Evolutionary conservation across 1,140 invertebrate species (phyloP).

Genomic region (Elymnias hypermnestra): DNA sequence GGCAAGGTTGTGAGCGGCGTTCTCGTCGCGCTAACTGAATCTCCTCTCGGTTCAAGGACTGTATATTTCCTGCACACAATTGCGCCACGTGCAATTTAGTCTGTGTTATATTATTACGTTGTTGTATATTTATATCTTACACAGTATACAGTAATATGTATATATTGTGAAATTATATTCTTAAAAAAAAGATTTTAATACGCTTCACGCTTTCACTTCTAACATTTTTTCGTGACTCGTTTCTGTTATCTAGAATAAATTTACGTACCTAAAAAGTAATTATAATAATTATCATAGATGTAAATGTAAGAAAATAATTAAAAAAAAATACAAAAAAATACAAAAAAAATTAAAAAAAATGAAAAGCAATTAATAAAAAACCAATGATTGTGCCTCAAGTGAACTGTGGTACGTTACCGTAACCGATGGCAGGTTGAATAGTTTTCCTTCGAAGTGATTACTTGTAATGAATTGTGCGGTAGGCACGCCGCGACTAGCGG

Average conservation of each 20-base stretch:
- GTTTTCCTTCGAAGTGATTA: constrained; percentile 49
- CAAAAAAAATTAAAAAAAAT: constrained; percentile 45
- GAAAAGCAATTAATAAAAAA: constrained; percentile 72
- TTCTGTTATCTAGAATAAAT: constrained; percentile 75
- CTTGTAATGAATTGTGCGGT: constrained; percentile 55
- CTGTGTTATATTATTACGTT: constrained; percentile 75
- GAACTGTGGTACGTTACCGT: constrained; percentile 75
- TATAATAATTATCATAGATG: constrained; percentile 69
- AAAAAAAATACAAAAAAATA: constrained; percentile 45
- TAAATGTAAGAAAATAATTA: constrained; percentile 53
- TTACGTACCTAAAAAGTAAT: constrained; percentile 74
- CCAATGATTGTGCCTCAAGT: constrained; percentile 76
- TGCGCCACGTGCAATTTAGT: constrained; percentile 73
- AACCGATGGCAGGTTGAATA: constrained; percentile 64
- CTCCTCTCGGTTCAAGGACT: constrained; percentile 68
- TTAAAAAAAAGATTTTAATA: constrained; percentile 71
- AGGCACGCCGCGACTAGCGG: constrained; percentile 35
- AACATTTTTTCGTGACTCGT: constrained; percentile 67
- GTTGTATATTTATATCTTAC: constrained; percentile 73
- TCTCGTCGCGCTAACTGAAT: constrained; percentile 53
- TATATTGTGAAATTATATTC: constrained; percentile 73
- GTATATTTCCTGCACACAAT: constrained; percentile 67
- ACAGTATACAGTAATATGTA: constrained; percentile 67
- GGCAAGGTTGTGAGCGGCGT: constrained; percentile 57
- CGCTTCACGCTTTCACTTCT: constrained; percentile 73